phyloP scores from a whole-genome alignment of 2,888 invertebrate genomes.

The Ochropleura plecta region DNA sequence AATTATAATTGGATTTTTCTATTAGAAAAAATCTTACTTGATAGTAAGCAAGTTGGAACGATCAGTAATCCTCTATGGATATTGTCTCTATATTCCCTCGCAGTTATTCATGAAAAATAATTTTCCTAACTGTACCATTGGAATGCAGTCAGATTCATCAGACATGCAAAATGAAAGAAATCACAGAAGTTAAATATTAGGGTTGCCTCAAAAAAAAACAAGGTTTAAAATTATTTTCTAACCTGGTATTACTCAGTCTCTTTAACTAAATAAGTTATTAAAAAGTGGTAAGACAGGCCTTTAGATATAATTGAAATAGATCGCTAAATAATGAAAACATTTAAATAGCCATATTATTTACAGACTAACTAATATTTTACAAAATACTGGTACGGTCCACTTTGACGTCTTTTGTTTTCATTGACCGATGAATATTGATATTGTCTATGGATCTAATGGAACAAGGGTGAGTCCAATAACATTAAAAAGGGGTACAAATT shows the following conservation, averaged over 20 bases:
- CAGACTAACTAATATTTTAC: constrained; percentile 67
- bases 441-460: constrained; percentile 1
- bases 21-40: constrained; percentile 61
- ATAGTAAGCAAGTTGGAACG: constrained; percentile 42
- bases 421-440: constrained; percentile 43
- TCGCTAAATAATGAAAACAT: constrained; percentile 67
- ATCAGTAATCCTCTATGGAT: background rate
- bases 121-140: background rate
- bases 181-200: background rate
- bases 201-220: constrained; percentile 7
- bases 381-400: constrained; percentile 45
- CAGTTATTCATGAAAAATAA: background rate
- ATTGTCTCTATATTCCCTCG: background rate
- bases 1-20: constrained; percentile 64
- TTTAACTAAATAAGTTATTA: constrained; percentile 51
- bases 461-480: background rate
- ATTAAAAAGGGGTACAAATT: background rate
- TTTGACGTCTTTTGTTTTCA: constrained; percentile 38
- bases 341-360: constrained; percentile 85
- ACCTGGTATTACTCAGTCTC: constrained; percentile 51
- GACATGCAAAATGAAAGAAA: background rate
- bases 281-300: constrained; percentile 57
- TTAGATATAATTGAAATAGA: constrained; percentile 53
- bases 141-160: background rate
- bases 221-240: constrained; percentile 7